Base-by-base conservation (phyloP, 2,888 invertebrate species). In the Aethes cnicana region DNA sequence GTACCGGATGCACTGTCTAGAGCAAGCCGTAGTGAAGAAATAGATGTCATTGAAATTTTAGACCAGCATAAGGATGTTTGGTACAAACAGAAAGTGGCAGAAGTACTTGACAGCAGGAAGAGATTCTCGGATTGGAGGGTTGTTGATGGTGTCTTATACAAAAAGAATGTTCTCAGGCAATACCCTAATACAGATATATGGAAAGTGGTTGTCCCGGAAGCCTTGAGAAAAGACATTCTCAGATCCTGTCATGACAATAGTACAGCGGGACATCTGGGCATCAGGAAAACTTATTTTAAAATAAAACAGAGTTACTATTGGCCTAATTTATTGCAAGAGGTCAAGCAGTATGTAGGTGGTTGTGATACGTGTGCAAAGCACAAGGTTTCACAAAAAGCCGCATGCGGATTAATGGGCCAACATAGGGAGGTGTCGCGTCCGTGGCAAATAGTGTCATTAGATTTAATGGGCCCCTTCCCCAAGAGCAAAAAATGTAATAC, bases 1-100 rank as follows among this genome's bases (percentile, higher is more conserved):
- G 37, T 39, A 1, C 37, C 37, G 2, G 37, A 39, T 9, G 37
- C 25, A n/a, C 16, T 39, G 4, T 39, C 37, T 4, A 23, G 37
- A n/a, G 2, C 4, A 7, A 25, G 16, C 2, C 6, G 6, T 6
- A 7, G 7, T 3, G 7, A 5, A n/a, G 14, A 30, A 14, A n/a
- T n/a, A n/a, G n/a, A n/a, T n/a, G n/a, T 23, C 6, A 23, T 33
- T 2, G 33, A 33, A 33, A 33, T 33, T 9, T 9, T 33, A 4
- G 18, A 33, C 2, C 8, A 18, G n/a, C 33, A 23, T 5, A 42
- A 41, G 30, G 41, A 41, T 14, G 21, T 28, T 11, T 53, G 53
- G 47, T 53, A 53, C 21, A 41, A 23, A 9, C 16, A 17, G 4
- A 33, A 33, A 7, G 18, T 33, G 1, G n/a, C 16, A 7, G 9